Evolutionary conservation across 2,797 vertebrate species (phyloP), one percentile per base, ranked within the genome.

Genomic region (Pangasius djambal): DNA sequence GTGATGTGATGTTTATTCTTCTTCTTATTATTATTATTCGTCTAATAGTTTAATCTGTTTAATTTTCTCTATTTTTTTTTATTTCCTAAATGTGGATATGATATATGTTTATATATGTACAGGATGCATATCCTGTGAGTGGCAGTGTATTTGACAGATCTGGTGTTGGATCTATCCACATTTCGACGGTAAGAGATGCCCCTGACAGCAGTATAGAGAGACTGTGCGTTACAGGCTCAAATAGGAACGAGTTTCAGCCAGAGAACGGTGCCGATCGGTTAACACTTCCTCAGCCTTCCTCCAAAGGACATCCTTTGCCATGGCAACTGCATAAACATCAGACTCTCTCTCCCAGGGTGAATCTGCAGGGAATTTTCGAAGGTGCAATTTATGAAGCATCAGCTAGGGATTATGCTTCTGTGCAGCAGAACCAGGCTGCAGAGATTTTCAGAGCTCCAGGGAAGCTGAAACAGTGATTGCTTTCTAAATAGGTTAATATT

Each of bases 281-380:
- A 89, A 94, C 94, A 94, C 94, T 91, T 94, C 89, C 84, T 90
- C 89, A 92, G 92, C 91, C 93, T 89, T 89, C 93, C 89, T 59
- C 91, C 89, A 92, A 93, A 94, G 91, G 94, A 94, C 93, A 91
- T 87, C 75, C 22, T 88, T 96, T 82, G 59, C 94, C 93, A 95
- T 96, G 94, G 94, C 91, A 95, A 96, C 95, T 90, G 93, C 93
- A 95, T 94, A 93, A 95, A 95, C 94, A 94, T 93, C 93, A 92
- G 91, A 91, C 89, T 90, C 69, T 85, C 83, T 86, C 87, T 93
- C 92, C 72, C 90, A 85, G 83, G 74, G 86, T 90, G 85, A 90
- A 88, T 93, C 91, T 91, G 50, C 0, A 90, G 92, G 91, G 90
- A 93, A 92, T 88, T 92, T 91, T 88, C 85, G 90, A 90, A 83